Base-by-base conservation (phyloP, 1,140 invertebrate species). In the Euschistus heros region DNA sequence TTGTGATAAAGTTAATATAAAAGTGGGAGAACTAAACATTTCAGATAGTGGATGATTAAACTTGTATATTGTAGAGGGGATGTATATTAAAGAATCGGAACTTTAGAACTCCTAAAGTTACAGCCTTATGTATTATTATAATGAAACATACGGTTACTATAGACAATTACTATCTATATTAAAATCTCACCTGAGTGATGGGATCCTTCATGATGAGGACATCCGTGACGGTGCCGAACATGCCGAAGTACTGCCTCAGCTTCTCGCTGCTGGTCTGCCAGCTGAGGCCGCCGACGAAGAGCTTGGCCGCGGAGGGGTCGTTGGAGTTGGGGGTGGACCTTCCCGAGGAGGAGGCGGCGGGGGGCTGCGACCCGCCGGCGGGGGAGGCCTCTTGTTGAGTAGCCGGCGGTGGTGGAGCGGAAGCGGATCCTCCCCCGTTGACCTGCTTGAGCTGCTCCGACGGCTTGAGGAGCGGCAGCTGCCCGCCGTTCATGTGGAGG, bases 151-250 rank as follows among this genome's bases (percentile, higher is more conserved):
- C n/a, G n/a, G n/a, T n/a, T n/a, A n/a, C n/a, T n/a, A n/a, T n/a
- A n/a, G n/a, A n/a, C n/a, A n/a, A n/a, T n/a, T n/a, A n/a, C n/a
- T n/a, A n/a, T n/a, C n/a, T n/a, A n/a, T n/a, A n/a, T n/a, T 6
- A n/a, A 6, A 50, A 18, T 57, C 2, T 77, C 80, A 93, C 91
- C 88, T 93, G 90, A 67, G 91, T 93, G 17, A 93, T 86, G 2
- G 91, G 91, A 79, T 94, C 91, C 81, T 93, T 94, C 90, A 93
- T 93, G 71, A 94, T 92, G 59, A 93, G 84, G 54, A 93, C 91
- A 74, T 94, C 91, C n/a, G 89, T 89, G 66, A 94, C 90, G 4
- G 86, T 86, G 62, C 91, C 91, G 71, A 92, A 94, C 85, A 92
- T 91, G 62, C 87, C 86, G 72, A 94, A 94, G 74, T 94, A 93